These are phyloP conservation scores for Saguinus oedipus DNA, from an alignment of 2,797 vertebrate genomes.

Conservation along the genomic window DNA sequence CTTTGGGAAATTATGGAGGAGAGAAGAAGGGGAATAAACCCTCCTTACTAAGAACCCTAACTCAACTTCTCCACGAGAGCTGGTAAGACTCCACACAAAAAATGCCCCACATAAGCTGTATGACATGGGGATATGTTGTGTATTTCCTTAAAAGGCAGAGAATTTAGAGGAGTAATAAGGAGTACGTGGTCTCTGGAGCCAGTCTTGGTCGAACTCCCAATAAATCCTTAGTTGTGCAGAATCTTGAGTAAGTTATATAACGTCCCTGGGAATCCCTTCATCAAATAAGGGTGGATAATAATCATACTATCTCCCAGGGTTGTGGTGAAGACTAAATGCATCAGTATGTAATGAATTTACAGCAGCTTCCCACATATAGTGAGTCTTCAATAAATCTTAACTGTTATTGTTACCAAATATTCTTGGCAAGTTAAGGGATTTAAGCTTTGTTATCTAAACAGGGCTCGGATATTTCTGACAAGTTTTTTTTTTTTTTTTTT, in stretches of 20 bases:
- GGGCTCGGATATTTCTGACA: background rate
- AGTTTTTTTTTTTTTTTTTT: background rate
- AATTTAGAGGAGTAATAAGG: background rate
- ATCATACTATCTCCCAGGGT: background rate
- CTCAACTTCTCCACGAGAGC: background rate
- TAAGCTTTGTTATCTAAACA: background rate
- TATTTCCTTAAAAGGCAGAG: background rate
- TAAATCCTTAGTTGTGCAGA: background rate
- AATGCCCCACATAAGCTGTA: background rate
- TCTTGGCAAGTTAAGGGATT: background rate
- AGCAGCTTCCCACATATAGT: background rate
- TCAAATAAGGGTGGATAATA: background rate
- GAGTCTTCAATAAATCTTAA: background rate
- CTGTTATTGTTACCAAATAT: background rate
- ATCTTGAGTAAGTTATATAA: background rate
- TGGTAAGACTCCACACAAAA: background rate
- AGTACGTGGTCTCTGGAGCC: background rate
- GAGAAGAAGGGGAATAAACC: background rate
- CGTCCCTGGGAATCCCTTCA: background rate
- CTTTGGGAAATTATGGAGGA: background rate
- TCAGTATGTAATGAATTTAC: background rate
- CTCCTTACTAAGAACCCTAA: background rate
- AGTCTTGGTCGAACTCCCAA: background rate
- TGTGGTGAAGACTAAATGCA: background rate
- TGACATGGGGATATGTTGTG: background rate